Evolutionary conservation across 2,797 vertebrate genomes (phyloP), one percentile per base, ranked within the genome.

Genomic region (Halcyon smyrnensis): DNA sequence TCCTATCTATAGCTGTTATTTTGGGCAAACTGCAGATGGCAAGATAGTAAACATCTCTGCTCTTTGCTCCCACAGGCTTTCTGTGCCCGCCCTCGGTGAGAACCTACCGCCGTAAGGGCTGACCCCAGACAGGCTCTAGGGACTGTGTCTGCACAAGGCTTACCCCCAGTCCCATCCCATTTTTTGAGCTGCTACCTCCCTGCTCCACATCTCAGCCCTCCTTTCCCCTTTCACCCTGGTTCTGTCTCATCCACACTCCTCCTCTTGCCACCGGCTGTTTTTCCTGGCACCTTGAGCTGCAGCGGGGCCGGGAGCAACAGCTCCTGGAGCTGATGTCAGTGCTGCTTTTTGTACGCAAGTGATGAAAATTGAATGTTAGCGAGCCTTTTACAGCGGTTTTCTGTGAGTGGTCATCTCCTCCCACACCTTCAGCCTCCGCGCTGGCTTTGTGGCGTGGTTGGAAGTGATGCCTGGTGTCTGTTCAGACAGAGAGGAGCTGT

Each of bases 1-100:
- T 93, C 27, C 1, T 89, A 75, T 95, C 71, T 93, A 1, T 95
- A 87, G 84, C 79, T 94, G 83, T 96, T 90, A 63, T 87, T 95
- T 89, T 59, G 84, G 65, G 84, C 86, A 83, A 83, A 87, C 86
- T 90, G 84, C 75, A 89, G 78, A 71, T 77, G 88, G 82, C 39
- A 75, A 81, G 57, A 65, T 69, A 94, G 86, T 78, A 85, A 92
- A 87, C 64, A 83, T 63, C 68, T 34, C 34, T 0, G 3, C n/a
- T 86, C 45, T 78, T 78, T 3, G 1, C 65, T 85, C 56, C 1
- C 11, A 60, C 77, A 48, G 74, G 62, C 65, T 91, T 79, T 48
- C 46, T 3, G 0, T 70, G 77, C 41, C 64, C 6, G 3, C 28
- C 54, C 62, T 59, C 0, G 1, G 27, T 43, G 43, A 21, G 30